phyloP scores from a whole-genome alignment of 2,888 invertebrate genomes.

The Oithona nana region DNA sequence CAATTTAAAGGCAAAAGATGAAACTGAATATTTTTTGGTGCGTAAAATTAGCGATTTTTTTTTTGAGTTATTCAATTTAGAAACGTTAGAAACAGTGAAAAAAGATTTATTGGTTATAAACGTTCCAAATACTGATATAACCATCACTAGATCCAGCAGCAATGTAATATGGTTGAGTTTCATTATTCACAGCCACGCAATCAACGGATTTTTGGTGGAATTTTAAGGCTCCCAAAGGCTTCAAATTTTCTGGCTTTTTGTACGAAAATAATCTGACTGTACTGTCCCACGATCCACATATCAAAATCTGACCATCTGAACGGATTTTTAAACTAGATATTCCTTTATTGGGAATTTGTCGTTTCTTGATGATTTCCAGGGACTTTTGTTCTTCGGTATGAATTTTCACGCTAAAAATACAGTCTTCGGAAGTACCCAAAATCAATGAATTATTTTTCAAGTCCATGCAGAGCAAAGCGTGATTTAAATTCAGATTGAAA shows the following conservation, averaged over 20 bases:
- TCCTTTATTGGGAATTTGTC: not conserved
- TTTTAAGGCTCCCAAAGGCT: conserved; percentile 10
- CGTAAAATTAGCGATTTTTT: too few species aligned
- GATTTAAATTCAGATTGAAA: not conserved
- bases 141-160: not conserved
- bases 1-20: too few species aligned
- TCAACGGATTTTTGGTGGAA: conserved; percentile 8
- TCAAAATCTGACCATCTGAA: not conserved
- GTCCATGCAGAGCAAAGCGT: not conserved
- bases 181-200: not conserved
- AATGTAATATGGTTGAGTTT: not conserved
- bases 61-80: too few species aligned
- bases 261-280: conserved; percentile 8
- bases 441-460: not conserved
- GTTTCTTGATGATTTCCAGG: not conserved
- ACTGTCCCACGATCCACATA: conserved; percentile 5
- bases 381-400: not conserved
- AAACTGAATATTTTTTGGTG: too few species aligned
- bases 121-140: not conserved
- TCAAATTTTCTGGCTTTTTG: not conserved
- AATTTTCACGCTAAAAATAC: not conserved
- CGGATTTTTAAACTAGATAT: conserved; percentile 4
- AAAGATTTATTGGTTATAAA: too few species aligned
- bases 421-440: not conserved
- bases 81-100: too few species aligned